Base-by-base conservation (phyloP, 2,888 invertebrate genomes). In the Pollenia labialis region DNA sequence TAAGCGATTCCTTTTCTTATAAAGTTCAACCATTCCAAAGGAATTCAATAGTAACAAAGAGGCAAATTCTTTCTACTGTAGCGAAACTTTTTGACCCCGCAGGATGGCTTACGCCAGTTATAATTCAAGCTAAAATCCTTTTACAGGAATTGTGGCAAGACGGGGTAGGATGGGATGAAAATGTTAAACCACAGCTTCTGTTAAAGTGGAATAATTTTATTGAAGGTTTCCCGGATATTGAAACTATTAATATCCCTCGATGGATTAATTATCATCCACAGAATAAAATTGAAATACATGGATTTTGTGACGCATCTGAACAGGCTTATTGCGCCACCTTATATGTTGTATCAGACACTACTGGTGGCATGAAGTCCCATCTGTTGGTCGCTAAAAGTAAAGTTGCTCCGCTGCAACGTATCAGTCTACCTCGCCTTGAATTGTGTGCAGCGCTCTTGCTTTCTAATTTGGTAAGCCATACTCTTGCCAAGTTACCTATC, bases 11-110 rank as follows among this genome's bases (percentile, higher is more conserved):
- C 1, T 82, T 82, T 11, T 46, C 16, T 12, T 74, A 74, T 16
- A 46, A 48, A 50, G 11, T 50, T 12, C 14, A 50, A n/a, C 11
- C 12, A 14, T 6, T 14, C 6, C 11, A 50, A 11, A 12, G 1
- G 4, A 6, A 11, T 50, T 50, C 23, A 2, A 18, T 8, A n/a
- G 14, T 48, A 12, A 52, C 69, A 12, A 69, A 69, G 6, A 50
- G 52, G 8, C 23, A 50, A 3, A 69, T 52, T 23, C 10, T 69
- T 14, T 69, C 52, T 6, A 23, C 40, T 4, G 40, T 69, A 7
- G 32, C 71, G 2, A 71, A 71, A 54, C 12, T 71, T n/a, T 54
- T 52, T 32, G 71, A 71, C 40, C 71, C 71, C n/a, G 54, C 54
- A 66, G 75, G 75, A 42, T 81, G 23, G 42, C 58, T 50, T n/a